Conservation (phyloP, 2,113 vertebrate species). For the Tragelaphus buxtoni region DNA sequence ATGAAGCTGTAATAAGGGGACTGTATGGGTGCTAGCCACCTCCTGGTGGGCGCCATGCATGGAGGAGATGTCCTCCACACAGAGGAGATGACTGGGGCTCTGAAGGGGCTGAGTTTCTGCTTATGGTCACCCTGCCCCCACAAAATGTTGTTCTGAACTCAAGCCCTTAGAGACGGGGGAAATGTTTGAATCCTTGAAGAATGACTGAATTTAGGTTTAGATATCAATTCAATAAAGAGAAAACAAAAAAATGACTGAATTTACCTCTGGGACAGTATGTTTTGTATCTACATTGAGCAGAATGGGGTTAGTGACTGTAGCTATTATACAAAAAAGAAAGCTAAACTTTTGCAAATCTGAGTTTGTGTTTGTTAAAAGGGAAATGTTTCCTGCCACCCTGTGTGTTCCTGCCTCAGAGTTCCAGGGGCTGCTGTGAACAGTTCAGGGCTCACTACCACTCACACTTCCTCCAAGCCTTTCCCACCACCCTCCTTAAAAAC, state of each 20-base stretch:
- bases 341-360: background rate
- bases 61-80: fast-evolving
- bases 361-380: background rate
- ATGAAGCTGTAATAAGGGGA: background rate
- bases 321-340: background rate
- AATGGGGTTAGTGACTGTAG: background rate
- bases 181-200: background rate
- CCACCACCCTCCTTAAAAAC: background rate
- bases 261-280: background rate
- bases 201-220: background rate
- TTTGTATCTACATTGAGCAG: background rate
- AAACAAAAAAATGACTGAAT: background rate
- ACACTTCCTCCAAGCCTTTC: background rate
- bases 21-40: fast-evolving
- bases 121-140: fast-evolving
- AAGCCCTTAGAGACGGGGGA: background rate
- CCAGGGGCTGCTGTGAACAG: background rate
- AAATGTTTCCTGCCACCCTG: background rate
- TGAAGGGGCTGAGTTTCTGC: background rate
- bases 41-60: background rate
- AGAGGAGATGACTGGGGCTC: background rate
- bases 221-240: background rate
- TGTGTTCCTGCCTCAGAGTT: background rate
- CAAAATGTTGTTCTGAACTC: background rate
- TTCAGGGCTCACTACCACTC: background rate